Conservation (phyloP, 2,888 invertebrate species). For the Margaritifera margaritifera region DNA sequence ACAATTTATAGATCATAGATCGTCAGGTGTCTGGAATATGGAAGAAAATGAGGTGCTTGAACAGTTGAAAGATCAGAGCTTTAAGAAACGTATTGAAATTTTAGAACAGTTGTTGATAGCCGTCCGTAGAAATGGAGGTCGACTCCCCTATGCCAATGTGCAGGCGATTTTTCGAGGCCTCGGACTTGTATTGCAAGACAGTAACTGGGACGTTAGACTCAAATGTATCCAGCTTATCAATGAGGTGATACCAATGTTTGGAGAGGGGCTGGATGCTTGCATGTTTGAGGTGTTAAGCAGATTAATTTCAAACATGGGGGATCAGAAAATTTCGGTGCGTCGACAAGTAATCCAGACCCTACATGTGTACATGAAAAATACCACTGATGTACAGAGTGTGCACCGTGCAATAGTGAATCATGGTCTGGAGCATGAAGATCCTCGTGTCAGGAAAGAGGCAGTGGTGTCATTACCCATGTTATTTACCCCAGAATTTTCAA, state of each 20-base stretch:
- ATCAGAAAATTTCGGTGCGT: slow-evolving; percentile 68
- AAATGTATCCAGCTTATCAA: slow-evolving; percentile 72
- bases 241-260: slow-evolving; percentile 69
- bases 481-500: slow-evolving; percentile 72
- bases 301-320: slow-evolving; percentile 71
- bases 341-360: slow-evolving; percentile 73
- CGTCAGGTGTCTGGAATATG: slow-evolving; percentile 67
- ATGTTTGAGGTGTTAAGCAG: slow-evolving; percentile 70
- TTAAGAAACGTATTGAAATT: slow-evolving; percentile 66
- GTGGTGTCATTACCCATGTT: slow-evolving; percentile 72
- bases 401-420: slow-evolving; percentile 70
- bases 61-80: slow-evolving; percentile 67
- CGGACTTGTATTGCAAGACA: slow-evolving; percentile 71
- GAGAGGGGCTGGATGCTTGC: slow-evolving; percentile 69
- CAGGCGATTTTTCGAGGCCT: slow-evolving; percentile 70
- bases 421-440: slow-evolving; percentile 71
- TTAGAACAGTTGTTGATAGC: slow-evolving; percentile 68
- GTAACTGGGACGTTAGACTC: slow-evolving; percentile 74
- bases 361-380: slow-evolving; percentile 73
- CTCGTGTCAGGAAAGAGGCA: slow-evolving; percentile 69
- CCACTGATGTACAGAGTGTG: slow-evolving; percentile 71
- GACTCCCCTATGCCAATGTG: slow-evolving; percentile 64
- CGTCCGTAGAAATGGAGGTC: slow-evolving; percentile 66
- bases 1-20: slow-evolving; percentile 57
- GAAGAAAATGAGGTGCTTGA: slow-evolving; percentile 69